Conservation (phyloP, 2,113 vertebrate species). For the Rhabdomys dilectus region DNA sequence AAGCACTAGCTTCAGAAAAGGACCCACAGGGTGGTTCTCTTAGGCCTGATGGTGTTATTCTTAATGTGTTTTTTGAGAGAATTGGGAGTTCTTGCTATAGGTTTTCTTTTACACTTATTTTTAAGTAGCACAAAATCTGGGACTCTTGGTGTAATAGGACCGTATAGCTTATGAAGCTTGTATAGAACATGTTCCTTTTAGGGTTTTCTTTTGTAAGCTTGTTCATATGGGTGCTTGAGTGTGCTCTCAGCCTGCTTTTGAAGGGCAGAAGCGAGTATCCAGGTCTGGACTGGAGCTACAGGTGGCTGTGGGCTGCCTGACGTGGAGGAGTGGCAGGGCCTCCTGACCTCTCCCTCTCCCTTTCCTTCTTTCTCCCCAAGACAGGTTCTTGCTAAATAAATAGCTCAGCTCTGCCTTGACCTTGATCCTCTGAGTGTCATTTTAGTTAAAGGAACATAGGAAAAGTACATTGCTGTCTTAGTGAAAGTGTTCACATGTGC, state of each 20-base stretch:
- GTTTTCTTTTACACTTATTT: not conserved
- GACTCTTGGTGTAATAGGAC: not conserved
- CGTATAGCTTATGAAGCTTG: not conserved
- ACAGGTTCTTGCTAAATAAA: not conserved
- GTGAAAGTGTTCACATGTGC: not conserved
- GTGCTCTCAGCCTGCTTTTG: not conserved
- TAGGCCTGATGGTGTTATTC: not conserved
- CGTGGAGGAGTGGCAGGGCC: not conserved
- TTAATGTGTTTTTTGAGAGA: not conserved
- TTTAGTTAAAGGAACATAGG: conserved; percentile 13
- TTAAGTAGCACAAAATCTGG: not conserved
- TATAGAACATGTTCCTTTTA: not conserved
- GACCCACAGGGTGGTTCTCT: not conserved
- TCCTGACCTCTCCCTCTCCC: not conserved
- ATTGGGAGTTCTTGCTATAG: conserved; percentile 11
- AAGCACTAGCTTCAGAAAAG: not conserved
- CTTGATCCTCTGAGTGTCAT: not conserved
- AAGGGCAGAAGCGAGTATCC: not conserved
- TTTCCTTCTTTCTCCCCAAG: too few relatives aligned
- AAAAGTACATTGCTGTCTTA: not conserved
- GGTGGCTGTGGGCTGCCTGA: not conserved
- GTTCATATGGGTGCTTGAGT: not conserved
- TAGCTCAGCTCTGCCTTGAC: not conserved
- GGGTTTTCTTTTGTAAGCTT: not conserved
- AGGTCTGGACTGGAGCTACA: not conserved